Conservation (phyloP, 64 coral and sea anemone genomes). For the Platygyra sinensis region DNA sequence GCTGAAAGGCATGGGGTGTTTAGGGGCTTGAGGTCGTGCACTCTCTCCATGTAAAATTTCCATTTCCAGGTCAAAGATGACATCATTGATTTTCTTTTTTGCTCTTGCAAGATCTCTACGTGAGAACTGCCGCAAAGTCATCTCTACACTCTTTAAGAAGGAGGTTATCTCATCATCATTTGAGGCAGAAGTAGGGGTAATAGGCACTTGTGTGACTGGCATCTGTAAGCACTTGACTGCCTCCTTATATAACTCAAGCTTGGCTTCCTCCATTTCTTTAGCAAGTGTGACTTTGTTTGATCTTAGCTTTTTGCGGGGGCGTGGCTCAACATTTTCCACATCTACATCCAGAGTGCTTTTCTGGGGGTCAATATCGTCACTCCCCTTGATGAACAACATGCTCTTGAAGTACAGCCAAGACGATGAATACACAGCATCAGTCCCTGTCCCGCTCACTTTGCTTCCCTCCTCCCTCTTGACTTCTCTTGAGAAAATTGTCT, state of each 20-base stretch:
- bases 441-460: constrained; percentile 5
- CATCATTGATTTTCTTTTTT: constrained; percentile 55
- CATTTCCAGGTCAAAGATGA: constrained; percentile 52
- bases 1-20: too few relatives aligned
- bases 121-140: constrained; percentile 29
- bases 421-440: constrained; percentile 21
- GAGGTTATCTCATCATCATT: constrained; percentile 22
- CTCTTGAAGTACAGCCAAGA: constrained; percentile 48
- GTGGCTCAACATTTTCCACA: constrained; percentile 35
- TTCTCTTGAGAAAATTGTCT: constrained; percentile 44
- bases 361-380: constrained; percentile 59
- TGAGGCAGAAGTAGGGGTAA: constrained; percentile 11
- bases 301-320: constrained; percentile 42
- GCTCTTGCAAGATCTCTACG: constrained; percentile 43
- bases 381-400: constrained; percentile 62
- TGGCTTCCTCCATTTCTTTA: constrained; percentile 58
- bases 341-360: constrained; percentile 43
- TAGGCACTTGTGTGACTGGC: constrained; percentile 17
- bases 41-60: constrained; percentile 32
- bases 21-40: not conserved
- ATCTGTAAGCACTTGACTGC: constrained; percentile 49
- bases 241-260: constrained; percentile 50
- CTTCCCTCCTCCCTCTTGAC: constrained; percentile 57
- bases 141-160: constrained; percentile 28
- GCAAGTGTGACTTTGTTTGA: constrained; percentile 36